A percentile compares a stretch with the other conserved stretches of the same genome.
phyloP scores from a whole-genome alignment of 2,797 vertebrate genomes.

The Kryptopterus vitreolus region DNA sequence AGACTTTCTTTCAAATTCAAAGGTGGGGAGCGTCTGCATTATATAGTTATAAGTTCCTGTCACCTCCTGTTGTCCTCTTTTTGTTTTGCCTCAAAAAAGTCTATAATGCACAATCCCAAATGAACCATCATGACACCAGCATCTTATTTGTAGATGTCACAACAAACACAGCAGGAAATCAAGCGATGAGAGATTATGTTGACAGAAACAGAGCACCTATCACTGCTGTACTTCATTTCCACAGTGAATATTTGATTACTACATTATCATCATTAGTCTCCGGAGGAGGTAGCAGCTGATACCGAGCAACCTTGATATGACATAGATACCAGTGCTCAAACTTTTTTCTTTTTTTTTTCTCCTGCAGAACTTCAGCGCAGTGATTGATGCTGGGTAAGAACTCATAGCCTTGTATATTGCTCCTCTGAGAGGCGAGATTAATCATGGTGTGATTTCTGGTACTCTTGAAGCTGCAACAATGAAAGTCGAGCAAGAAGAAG shows the following conservation, averaged over 20 bases:
- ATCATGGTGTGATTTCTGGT: slow-evolving; percentile 52
- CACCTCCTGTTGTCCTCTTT: background rate
- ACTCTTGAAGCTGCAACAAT: slow-evolving; percentile 37
- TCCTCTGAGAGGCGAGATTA: slow-evolving; percentile 53
- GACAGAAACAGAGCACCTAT: slow-evolving; percentile 31
- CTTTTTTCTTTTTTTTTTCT: slow-evolving; percentile 22
- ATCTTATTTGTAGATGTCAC: slow-evolving; percentile 41
- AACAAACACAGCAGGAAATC: slow-evolving; percentile 32
- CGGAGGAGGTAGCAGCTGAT: slow-evolving; percentile 15
- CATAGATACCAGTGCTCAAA: slow-evolving; percentile 20
- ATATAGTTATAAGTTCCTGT: too few relatives aligned
- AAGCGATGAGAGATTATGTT: slow-evolving; percentile 31
- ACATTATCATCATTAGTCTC: slow-evolving; percentile 27
- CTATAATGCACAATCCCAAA: slow-evolving; percentile 33
- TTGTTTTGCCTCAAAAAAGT: slow-evolving; percentile 36
- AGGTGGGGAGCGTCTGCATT: too few relatives aligned
- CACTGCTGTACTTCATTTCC: slow-evolving; percentile 40
- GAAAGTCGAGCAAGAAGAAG: slow-evolving; percentile 35
- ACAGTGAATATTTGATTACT: slow-evolving; percentile 37
- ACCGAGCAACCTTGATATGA: slow-evolving; percentile 34
- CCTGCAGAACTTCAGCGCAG: slow-evolving; percentile 23
- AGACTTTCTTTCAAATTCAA: too few relatives aligned
- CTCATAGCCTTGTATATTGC: slow-evolving; percentile 46
- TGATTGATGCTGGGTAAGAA: slow-evolving; percentile 41
- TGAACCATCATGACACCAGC: slow-evolving; percentile 33